Evolutionary conservation across 2,888 invertebrate species (phyloP).

Genomic region (Cephus pulcher): DNA sequence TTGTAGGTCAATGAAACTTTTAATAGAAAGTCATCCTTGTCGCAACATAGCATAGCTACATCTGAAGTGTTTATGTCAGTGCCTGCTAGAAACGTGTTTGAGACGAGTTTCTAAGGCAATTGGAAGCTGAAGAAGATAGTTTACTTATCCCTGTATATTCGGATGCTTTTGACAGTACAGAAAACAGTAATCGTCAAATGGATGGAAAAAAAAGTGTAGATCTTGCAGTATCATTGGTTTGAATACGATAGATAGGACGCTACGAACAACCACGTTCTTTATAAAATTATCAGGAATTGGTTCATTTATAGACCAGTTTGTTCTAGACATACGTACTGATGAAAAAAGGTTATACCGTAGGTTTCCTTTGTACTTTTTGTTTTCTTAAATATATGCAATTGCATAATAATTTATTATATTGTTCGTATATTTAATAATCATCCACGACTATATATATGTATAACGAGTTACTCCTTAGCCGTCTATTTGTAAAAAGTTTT

Average conservation of each 20-base stretch:
- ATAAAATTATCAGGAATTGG: not conserved
- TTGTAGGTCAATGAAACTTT: constrained; percentile 19
- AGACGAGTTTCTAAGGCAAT: constrained; percentile 31
- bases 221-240: not conserved
- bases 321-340: too few relatives aligned
- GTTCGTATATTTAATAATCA: not conserved
- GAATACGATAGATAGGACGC: not conserved
- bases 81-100: constrained; percentile 31
- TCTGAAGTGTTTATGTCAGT: constrained; percentile 26
- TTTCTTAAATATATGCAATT: not conserved
- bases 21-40: constrained; percentile 24
- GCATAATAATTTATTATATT: not conserved
- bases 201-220: not conserved
- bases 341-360: not conserved
- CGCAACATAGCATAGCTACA: constrained; percentile 23
- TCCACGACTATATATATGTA: not conserved
- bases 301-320: not conserved
- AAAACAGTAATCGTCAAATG: too few relatives aligned
- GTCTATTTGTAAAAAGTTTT: not conserved
- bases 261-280: not conserved
- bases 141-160: not conserved
- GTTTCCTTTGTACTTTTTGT: not conserved
- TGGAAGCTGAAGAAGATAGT: not conserved
- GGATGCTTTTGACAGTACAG: not conserved
- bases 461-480: not conserved